A percentile compares a stretch with the other conserved stretches of the same genome.
phyloP scores from a whole-genome alignment of 2,797 vertebrate genomes.

The Aulostomus chinensis region DNA sequence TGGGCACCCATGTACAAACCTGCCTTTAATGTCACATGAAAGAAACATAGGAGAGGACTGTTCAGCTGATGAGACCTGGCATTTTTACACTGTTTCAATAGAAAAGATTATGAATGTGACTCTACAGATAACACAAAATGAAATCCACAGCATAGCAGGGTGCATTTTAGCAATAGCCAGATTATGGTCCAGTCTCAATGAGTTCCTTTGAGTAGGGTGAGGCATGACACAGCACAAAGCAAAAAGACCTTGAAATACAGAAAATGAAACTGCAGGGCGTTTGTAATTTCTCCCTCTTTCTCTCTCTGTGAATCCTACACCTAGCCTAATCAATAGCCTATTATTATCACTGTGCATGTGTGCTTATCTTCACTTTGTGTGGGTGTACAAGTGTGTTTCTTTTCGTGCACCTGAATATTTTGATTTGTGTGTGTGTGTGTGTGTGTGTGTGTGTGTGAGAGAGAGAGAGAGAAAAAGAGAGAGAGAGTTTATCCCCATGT shows the following conservation, averaged over 20 bases:
- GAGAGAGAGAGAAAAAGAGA: no score
- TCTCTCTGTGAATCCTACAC: constrained; percentile 42
- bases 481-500: no score
- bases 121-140: constrained; percentile 11
- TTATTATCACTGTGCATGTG: constrained; percentile 41
- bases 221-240: constrained; percentile 57
- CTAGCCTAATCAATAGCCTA: constrained; percentile 60
- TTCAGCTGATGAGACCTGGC: constrained; percentile 1
- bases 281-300: constrained; percentile 32
- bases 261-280: constrained; percentile 26
- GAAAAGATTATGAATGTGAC: constrained; percentile 12
- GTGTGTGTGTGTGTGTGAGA: no score
- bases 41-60: neutral
- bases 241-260: constrained; percentile 31
- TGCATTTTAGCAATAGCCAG: constrained; percentile 8
- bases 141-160: constrained; percentile 2
- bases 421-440: neutral
- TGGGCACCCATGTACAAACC: constrained; percentile 3
- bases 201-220: constrained; percentile 27
- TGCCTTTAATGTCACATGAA: no score
- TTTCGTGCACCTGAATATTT: neutral
- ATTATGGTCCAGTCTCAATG: constrained; percentile 5
- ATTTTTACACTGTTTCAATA: neutral
- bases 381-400: no score
- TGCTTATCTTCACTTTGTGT: no score